phyloP scores from a whole-genome alignment of 2,113 vertebrate species.

The Apistogramma diplotaenia region DNA sequence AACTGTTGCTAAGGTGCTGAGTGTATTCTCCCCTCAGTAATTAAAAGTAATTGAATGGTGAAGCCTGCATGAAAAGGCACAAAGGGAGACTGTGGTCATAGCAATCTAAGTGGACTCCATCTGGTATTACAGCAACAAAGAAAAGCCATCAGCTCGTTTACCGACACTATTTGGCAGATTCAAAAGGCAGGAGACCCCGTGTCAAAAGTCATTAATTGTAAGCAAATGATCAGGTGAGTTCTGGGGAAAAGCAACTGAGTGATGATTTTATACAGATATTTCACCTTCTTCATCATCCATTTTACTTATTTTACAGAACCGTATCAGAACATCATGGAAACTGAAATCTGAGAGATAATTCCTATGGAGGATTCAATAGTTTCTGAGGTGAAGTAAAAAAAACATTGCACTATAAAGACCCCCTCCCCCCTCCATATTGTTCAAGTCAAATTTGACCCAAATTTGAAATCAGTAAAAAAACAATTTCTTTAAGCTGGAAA shows the following conservation, averaged over 20 bases:
- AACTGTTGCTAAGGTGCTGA: conserved; percentile 39
- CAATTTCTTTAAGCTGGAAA: too few relatives aligned
- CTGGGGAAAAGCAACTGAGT: background rate
- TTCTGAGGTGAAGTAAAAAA: too few relatives aligned
- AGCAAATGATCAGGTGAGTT: background rate
- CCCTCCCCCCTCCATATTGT: too few relatives aligned
- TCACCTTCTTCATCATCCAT: background rate
- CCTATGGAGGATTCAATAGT: background rate
- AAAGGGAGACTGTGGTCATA: background rate
- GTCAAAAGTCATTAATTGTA: background rate
- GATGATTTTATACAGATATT: background rate
- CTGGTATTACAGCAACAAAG: conserved; percentile 6
- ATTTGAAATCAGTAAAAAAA: too few relatives aligned
- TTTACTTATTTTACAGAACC: background rate
- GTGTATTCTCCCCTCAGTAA: conserved; percentile 43
- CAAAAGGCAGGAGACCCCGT: background rate
- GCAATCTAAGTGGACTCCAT: conserved; percentile 40
- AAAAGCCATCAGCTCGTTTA: background rate
- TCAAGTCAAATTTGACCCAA: too few relatives aligned
- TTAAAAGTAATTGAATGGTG: conserved; percentile 62
- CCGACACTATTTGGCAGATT: background rate
- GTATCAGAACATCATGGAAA: background rate
- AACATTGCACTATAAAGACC: too few relatives aligned
- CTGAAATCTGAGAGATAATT: background rate
- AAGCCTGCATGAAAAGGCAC: conserved; percentile 7